Percentiles rank a stretch among this genome's conserved stretches.
Evolutionary conservation across 2,888 invertebrate species (phyloP).

Genomic region (Coecobrya sp.): DNA sequence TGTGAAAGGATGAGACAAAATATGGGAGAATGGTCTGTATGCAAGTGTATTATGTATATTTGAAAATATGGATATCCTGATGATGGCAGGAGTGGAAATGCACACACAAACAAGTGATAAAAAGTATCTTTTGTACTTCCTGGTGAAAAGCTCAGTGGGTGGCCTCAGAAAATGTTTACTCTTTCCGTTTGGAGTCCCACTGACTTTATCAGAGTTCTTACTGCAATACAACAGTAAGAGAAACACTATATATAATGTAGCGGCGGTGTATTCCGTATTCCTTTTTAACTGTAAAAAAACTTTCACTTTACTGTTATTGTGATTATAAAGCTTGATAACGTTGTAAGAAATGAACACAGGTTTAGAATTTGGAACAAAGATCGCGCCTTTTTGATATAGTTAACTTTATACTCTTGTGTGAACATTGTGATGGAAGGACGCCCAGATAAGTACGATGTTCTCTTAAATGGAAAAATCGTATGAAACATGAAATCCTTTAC

Average conservation of each 20-base stretch:
- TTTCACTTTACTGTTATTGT: too few species aligned
- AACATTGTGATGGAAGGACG: too few species aligned
- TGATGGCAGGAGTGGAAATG: constrained; percentile 3
- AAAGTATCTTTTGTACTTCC: constrained; percentile 82
- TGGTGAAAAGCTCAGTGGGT: constrained; percentile 82
- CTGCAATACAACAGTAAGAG: background rate
- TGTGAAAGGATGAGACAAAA: constrained; percentile 50
- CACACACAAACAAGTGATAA: constrained; percentile 25
- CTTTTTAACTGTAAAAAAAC: background rate
- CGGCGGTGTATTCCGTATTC: background rate
- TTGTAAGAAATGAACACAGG: too few species aligned
- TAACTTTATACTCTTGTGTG: too few species aligned
- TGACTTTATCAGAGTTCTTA: constrained; percentile 36
- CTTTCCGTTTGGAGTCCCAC: constrained; percentile 74
- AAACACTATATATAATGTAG: background rate
- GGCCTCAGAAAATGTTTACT: constrained; percentile 74
- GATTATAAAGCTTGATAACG: too few species aligned
- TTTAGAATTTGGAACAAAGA: too few species aligned
- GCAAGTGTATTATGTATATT: background rate
- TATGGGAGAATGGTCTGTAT: background rate
- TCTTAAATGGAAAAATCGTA: too few species aligned
- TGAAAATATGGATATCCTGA: constrained; percentile 11
- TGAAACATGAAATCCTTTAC: too few species aligned
- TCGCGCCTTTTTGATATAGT: too few species aligned
- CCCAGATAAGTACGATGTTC: too few species aligned